Conservation (phyloP, 2,113 vertebrate species). For the Henicopernis longicauda region DNA sequence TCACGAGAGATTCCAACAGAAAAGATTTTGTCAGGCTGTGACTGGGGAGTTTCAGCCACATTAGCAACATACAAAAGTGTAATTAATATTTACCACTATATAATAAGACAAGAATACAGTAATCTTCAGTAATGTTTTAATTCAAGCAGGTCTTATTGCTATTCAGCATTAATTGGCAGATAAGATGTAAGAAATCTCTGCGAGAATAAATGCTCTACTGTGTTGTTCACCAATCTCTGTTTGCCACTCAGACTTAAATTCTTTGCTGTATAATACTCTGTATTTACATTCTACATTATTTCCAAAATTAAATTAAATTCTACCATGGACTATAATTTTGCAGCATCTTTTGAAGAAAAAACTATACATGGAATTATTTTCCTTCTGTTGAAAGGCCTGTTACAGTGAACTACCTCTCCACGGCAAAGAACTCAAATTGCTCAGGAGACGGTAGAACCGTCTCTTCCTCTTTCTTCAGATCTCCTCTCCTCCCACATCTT, state of each 20-base stretch:
- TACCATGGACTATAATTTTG: background rate
- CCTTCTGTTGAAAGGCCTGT: background rate
- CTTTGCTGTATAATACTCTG: background rate
- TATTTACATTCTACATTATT: background rate
- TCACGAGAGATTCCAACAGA: background rate
- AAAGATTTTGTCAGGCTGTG: background rate
- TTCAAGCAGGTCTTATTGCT: background rate
- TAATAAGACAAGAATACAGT: background rate
- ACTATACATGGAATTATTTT: background rate
- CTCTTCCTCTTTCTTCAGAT: background rate
- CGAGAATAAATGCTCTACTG: background rate
- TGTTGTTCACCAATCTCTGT: background rate
- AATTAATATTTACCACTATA: background rate
- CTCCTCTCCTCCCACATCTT: background rate
- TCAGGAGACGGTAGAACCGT: background rate
- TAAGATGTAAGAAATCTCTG: background rate
- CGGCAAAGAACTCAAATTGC: background rate
- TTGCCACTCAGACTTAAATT: conserved; percentile 23
- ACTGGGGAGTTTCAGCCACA: background rate
- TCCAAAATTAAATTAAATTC: background rate
- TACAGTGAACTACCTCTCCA: background rate
- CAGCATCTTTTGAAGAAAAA: background rate
- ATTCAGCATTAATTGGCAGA: background rate
- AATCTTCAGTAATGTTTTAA: background rate
- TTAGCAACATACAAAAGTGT: background rate